Base-by-base conservation (phyloP, 2,888 invertebrate genomes). In the Atrina japonica region DNA sequence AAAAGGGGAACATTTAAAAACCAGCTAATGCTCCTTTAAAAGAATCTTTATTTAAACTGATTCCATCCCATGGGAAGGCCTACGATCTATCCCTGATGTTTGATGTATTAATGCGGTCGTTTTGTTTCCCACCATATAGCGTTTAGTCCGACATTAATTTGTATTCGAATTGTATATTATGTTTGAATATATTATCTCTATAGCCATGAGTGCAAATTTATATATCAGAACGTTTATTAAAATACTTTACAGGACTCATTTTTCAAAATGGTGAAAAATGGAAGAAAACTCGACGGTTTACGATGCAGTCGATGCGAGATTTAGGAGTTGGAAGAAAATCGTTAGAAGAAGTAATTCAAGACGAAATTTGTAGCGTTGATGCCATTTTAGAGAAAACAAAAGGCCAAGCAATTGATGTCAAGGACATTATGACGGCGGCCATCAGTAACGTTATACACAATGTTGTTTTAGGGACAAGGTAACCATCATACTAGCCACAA, bases 381-480 rank as follows among this genome's bases (percentile, higher is more conserved):
- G 61, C 47, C 2, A 63, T 68, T 27, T 50, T 82, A 5, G 52
- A 61, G n/a, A 55, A 60, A 9, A 47, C 50, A 3, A 50, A 72
- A 35, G 72, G 71, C 6, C 30, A 73, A 23, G 75, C 73, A 0
- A 49, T 74, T 9, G 47, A 64, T 9, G 65, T 81, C 3, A 72
- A 66, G n/a, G 40, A 55, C 7, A 50, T 73, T 1, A 58, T 84
- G 65, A 69, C 72, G 52, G 72, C 70, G 14, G 72, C 73, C 3
- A 66, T 77, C 5, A 66, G 71, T 18, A 84, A 83, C 53, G 73
- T 83, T 23, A 78, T 83, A 14, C 81, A 76, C 58, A 73, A 71
- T 27, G 69, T 84, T n/a, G 65, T 83, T 0, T 78, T 83, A 35
- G 81, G 82, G 7, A 49, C 66, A 41, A 74, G 83, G 81, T 83